A percentile compares a stretch with the other conserved stretches of the same genome.
These are phyloP conservation scores for Conistra vaccinii DNA, from an alignment of 2,888 invertebrate species.

Conservation along the genomic window DNA sequence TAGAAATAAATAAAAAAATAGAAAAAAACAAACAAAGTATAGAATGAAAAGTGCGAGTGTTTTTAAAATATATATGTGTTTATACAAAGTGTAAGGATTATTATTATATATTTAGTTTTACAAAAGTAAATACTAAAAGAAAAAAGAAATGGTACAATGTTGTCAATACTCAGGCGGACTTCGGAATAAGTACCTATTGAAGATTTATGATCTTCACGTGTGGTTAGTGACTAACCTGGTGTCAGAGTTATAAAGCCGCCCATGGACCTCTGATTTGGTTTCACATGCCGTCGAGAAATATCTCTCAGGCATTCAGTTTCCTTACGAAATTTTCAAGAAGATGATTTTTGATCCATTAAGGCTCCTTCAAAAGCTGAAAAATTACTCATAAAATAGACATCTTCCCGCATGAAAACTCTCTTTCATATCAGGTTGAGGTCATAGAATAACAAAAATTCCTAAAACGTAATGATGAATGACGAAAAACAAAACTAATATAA, in stretches of 20 bases:
- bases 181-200: too few species aligned
- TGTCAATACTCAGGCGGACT: too few species aligned
- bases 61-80: slow-evolving; percentile 17
- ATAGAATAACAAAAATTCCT: not conserved
- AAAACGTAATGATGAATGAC: not conserved
- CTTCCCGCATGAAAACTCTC: not conserved
- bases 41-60: not conserved
- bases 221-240: too few species aligned
- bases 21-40: too few species aligned
- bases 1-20: too few species aligned
- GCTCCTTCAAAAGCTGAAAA: too few species aligned
- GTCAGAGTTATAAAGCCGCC: too few species aligned
- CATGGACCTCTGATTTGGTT: too few species aligned
- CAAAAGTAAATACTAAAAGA: not conserved
- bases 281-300: too few species aligned
- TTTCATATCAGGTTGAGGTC: not conserved
- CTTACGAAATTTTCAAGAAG: too few species aligned
- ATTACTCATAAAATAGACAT: not conserved
- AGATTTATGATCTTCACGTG: not conserved
- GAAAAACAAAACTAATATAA: not conserved
- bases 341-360: not conserved
- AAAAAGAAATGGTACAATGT: not conserved
- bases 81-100: not conserved
- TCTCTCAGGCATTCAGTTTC: too few species aligned
- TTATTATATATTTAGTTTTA: not conserved